A percentile compares a stretch with the other conserved stretches of the same genome.
Evolutionary conservation across 2,888 invertebrate genomes (phyloP).

Genomic region (Harpalus rubripes): DNA sequence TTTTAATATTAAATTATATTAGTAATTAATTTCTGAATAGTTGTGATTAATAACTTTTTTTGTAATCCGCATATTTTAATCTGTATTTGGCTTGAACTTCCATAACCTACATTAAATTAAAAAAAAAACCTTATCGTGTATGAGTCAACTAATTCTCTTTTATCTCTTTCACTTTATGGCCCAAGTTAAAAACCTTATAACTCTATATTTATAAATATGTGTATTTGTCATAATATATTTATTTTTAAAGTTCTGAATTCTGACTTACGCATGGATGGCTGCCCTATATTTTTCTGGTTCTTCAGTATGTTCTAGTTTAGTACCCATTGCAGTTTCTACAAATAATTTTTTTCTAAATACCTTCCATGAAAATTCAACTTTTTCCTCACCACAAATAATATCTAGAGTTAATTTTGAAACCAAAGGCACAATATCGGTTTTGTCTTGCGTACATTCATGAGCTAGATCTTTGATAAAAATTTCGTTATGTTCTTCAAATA

Average conservation of each 20-base stretch:
- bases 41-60: no score
- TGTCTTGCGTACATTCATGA: slow-evolving; percentile 55
- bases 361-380: not conserved
- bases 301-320: slow-evolving; percentile 21
- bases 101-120: not conserved
- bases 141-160: no score
- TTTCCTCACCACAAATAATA: slow-evolving; percentile 61
- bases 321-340: slow-evolving; percentile 63
- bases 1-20: no score
- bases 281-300: slow-evolving; percentile 36
- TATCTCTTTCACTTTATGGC: no score
- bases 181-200: no score
- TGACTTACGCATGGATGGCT: slow-evolving; percentile 45
- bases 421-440: slow-evolving; percentile 58
- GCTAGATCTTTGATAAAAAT: slow-evolving; percentile 44
- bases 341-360: not conserved
- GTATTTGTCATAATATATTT: not conserved
- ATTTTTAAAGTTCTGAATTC: not conserved
- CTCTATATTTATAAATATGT: no score
- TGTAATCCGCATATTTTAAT: no score
- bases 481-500: slow-evolving; percentile 55
- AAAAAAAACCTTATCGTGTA: not conserved
- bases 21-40: no score
- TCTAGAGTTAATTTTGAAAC: slow-evolving; percentile 38
- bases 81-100: no score